phyloP scores from a whole-genome alignment of 1,140 invertebrate genomes.

The Drosophila pseudoananassae region DNA sequence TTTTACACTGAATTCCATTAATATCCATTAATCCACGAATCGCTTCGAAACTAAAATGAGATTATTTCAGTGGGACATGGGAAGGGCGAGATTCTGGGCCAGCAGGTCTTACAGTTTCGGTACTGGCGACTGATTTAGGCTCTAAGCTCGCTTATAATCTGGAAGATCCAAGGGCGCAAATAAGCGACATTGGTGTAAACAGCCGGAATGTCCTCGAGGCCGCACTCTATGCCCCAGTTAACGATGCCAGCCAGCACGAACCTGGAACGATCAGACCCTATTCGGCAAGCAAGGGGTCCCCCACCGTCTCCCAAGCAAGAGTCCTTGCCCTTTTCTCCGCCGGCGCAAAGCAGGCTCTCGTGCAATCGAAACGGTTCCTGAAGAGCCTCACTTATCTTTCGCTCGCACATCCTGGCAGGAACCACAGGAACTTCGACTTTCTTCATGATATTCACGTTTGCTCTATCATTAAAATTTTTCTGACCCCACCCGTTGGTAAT shows the following conservation, averaged over 20 bases:
- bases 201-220: slow-evolving; percentile 88
- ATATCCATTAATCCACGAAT: no score
- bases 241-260: slow-evolving; percentile 88
- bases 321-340: slow-evolving; percentile 89
- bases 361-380: slow-evolving; percentile 79
- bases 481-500: slow-evolving; percentile 93
- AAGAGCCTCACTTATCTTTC: slow-evolving; percentile 65
- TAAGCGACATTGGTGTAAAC: slow-evolving; percentile 90
- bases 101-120: no score
- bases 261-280: slow-evolving; percentile 83
- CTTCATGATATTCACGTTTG: slow-evolving; percentile 88
- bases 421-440: slow-evolving; percentile 86
- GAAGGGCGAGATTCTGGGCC: no score
- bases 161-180: slow-evolving; percentile 63
- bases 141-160: no score
- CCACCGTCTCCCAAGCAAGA: slow-evolving; percentile 90
- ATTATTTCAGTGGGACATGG: no score
- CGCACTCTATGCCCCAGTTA: slow-evolving; percentile 88
- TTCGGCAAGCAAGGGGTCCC: slow-evolving; percentile 88
- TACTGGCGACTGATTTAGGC: no score
- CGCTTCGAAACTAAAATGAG: no score
- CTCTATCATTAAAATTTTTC: slow-evolving; percentile 86
- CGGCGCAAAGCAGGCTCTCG: no score
- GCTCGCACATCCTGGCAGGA: slow-evolving; percentile 79
- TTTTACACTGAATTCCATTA: no score